Base-by-base conservation (phyloP, 1,140 invertebrate species). In the Zaprionus kolodkinae region DNA sequence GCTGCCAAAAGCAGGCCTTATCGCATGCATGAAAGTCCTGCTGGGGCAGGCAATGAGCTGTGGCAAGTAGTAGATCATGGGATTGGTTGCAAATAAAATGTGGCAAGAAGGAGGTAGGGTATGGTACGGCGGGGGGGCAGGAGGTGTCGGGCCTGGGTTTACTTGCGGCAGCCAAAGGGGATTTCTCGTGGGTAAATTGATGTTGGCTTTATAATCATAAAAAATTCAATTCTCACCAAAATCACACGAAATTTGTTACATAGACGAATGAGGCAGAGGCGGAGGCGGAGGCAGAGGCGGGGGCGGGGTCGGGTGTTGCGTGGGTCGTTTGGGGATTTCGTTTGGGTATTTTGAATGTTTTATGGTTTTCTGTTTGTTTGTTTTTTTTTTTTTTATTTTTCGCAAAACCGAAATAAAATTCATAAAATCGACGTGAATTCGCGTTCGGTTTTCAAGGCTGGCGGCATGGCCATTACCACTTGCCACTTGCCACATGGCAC, bases 291-390 rank as follows among this genome's bases (percentile, higher is more conserved):
- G 12, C 7, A 21, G 56, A 1, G n/a, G 15, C 25, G 15, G 33
- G 17, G 12, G 33, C 12, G 63, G 33, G 17, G 12, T 17, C 12
- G 63, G 35, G 10, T 27, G 48, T 9, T n/a, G 27, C 25, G 17
- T 33, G 50, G 35, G 45, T 50, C 45, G 45, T 50, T 50, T 50
- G 45, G 45, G 43, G 33, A 52, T 76, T 72, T 76, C 55, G 68
- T 66, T 66, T 66, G 77, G 66, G 78, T 78, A 84, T 84, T 84
- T 76, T 80, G 73, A 84, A 84, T 84, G 81, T 84, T 84, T 84
- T 84, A 84, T 84, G 81, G 77, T 84, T 84, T 81, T 30, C 21
- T 21, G 21, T 21, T 21, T 21, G n/a, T 21, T 2, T 2, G 21
- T 30, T 30, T 30, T 30, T 78, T 54, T 48, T 81, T 71, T 61